Evolutionary conservation across 2,888 invertebrate genomes (phyloP), one percentile per base, ranked within the genome.

Genomic region (Lasioglossum lativentre): DNA sequence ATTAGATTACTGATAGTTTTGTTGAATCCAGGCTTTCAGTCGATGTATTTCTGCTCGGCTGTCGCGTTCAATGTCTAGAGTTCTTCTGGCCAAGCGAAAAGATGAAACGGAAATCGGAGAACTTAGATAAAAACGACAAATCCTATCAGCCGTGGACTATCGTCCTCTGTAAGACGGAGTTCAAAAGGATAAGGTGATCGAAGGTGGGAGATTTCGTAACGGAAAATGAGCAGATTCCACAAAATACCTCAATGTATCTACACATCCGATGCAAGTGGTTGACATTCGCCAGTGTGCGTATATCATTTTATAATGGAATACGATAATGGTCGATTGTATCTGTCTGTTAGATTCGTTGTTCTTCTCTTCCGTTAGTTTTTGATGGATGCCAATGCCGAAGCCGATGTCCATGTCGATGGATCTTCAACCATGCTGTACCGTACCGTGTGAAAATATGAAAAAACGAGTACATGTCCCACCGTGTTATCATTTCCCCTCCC

Each of bases 401-500:
- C 6, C 6, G 19, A 30, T 45, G 45, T 38, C 68, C 4, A 38
- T 47, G 23, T 19, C 42, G 19, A n/a, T 75, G 42, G 71, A 47
- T 72, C 52, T 70, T 42, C 19, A 34, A 72, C 10, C n/a, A 56
- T 12, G 56, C n/a, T n/a, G 27, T n/a, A n/a, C 19, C 8, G 16
- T 23, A 72, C n/a, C n/a, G 34, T 38, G 68, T 16, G 63, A 38
- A 66, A 34, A 45, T 52, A 79, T 73, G 73, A 42, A 79, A 45
- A 76, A 85, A 76, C 38, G 27, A 16, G 34, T 73, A 70, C 34
- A 59, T 52, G 27, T 66, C 14, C 56, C 38, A 27, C 19, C 66
- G 72, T 75, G 86, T 86, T 86, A 86, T 86, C 86, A 78, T 78
- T 78, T 78, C 80, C 79, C 77, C 59, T 71, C 66, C 73, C 19